A percentile compares a stretch with the other conserved stretches of the same genome.
Conservation (phyloP, 2,797 vertebrate species). For the Clamator glandarius region DNA sequence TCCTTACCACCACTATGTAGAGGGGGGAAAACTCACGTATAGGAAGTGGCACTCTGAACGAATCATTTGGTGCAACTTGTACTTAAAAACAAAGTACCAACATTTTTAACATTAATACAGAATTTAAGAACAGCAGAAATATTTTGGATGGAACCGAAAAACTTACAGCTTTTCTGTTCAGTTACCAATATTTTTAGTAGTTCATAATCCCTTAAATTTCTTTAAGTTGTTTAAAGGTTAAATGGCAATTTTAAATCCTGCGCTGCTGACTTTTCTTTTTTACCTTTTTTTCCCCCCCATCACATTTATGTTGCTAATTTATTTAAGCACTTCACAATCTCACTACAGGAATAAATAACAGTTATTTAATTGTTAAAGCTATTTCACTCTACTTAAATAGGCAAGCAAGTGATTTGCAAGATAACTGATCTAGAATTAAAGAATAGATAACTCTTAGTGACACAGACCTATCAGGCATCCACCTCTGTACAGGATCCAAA, state of each 20-base stretch:
- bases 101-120: background rate
- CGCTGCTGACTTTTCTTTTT: background rate
- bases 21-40: background rate
- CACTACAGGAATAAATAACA: background rate
- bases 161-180: background rate
- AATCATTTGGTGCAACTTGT: accelerated
- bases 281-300: background rate
- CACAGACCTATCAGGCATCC: background rate
- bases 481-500: background rate
- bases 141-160: background rate
- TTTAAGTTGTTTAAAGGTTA: background rate
- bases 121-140: background rate
- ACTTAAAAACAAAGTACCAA: background rate
- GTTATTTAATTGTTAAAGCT: background rate
- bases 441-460: background rate
- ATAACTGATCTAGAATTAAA: background rate
- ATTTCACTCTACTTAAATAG: background rate
- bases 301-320: background rate
- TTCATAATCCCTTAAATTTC: background rate
- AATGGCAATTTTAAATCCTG: background rate
- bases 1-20: background rate
- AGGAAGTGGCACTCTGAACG: background rate
- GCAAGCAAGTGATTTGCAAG: background rate
- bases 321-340: background rate
- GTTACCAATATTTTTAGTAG: background rate